A percentile compares a stretch with the other conserved stretches of the same genome.
Conservation (phyloP, 2,113 vertebrate genomes). For the Ammospiza caudacuta region DNA sequence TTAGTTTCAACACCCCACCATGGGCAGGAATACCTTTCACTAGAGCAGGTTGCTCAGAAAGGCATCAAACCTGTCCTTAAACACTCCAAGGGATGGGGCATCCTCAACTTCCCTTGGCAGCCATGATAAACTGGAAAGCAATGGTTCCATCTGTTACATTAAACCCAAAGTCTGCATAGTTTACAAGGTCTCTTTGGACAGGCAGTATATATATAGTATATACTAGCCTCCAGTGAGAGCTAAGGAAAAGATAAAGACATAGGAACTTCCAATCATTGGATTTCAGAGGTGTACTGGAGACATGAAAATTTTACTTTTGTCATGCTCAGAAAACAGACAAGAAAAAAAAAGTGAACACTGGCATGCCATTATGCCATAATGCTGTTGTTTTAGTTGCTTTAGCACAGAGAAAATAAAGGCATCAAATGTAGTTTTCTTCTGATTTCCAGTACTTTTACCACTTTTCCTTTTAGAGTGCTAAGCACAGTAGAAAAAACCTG, state of each 20-base stretch:
- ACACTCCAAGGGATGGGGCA: neutral
- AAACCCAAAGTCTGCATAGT: neutral
- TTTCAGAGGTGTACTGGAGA: neutral
- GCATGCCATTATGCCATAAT: neutral
- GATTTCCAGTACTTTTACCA: neutral
- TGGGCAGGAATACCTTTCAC: neutral
- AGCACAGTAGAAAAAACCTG: neutral
- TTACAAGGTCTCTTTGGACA: neutral
- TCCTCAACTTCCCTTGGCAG: neutral
- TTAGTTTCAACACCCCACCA: neutral
- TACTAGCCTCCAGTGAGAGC: neutral
- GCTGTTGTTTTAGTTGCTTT: neutral
- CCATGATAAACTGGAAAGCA: neutral
- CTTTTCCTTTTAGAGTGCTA: neutral
- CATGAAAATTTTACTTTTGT: neutral
- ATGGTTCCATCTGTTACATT: neutral
- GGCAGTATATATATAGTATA: too few relatives aligned
- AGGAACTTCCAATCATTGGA: neutral
- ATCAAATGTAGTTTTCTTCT: neutral
- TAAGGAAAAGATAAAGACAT: neutral
- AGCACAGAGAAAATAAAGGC: neutral
- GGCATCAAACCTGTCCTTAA: accelerated
- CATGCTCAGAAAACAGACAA: neutral
- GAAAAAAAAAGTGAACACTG: neutral
- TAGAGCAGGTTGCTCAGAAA: neutral